Evolutionary conservation across 2,888 invertebrate species (phyloP), one percentile per base, ranked within the genome.

Genomic region (Eulithis prunata): DNA sequence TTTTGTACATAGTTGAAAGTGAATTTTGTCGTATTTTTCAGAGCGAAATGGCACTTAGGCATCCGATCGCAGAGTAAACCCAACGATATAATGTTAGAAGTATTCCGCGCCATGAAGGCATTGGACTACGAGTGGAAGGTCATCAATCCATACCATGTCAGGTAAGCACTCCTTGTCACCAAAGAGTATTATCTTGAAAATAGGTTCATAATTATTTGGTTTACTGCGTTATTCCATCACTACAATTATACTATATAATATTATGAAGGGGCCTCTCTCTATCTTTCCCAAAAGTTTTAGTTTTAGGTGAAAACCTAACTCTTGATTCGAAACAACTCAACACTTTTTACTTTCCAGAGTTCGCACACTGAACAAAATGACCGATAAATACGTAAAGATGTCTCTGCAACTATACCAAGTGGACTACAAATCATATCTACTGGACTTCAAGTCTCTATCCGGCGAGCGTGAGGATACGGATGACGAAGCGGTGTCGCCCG

Each of bases 31-130:
- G 5, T 32, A 32, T 32, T 32, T 75, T 79, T 2, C 83, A 93
- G 98, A 70, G 99, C 99, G 7, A 99, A 99, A 83, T 99, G 99
- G 99, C 99, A 99, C 94, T 93, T 99, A 76, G 99, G 99, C 63
- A 99, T 99, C 78, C 94, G 99, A 62, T 99, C 99, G 5, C 99
- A 99, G 87, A 99, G 99, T 85, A 98, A 99, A 86, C 99, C 99
- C 0, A 98, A 98, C 84, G 99, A 99, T 88, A 99, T 99, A 62
- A 99, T 99, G 99, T 96, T 98, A 88, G 99, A 99, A 91, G 99
- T 99, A 0, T 99, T 98, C 89, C 95, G 99, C 72, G 99, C 99
- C 0, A 99, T 99, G 99, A 99, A 99, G 88, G 97, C 98, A 1
- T 94, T 99, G 8, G 97, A 98, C 90, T 99, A 98, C 90, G 99